Evolutionary conservation across 2,888 invertebrate genomes (phyloP), one percentile per base, ranked within the genome.

Genomic region (Cenopis cana): DNA sequence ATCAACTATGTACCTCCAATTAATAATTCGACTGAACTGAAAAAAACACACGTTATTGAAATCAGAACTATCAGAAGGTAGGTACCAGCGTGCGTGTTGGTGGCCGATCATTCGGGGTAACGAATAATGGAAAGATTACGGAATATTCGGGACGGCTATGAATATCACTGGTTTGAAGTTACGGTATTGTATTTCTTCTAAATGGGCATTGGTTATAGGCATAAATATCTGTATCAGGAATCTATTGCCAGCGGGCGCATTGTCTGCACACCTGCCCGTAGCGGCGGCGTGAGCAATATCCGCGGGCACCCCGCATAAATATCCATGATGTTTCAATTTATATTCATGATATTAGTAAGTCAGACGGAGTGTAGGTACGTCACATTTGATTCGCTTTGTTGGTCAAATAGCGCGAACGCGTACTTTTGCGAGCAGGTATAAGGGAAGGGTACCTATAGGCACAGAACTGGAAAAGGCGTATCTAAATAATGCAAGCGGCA

Each of bases 291-390:
- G 86, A 86, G 89, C 89, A 88, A 89, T 90, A 90, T 85, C 87
- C 85, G 83, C 85, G 83, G 85, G 82, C 86, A 85, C 84, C 87
- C 88, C 83, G 85, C 90, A 90, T 90, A 91, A 90, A 91, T 91
- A 92, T 85, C 89, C 89, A 87, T 88, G 91, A 92, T 91, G 92
- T 91, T 91, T 90, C 92, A 89, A 91, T 92, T 91, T 92, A 90
- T 91, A 92, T 92, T 92, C 92, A 92, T 92, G 91, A 90, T 91
- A 91, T 91, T 92, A 91, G 90, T 90, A 89, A 89, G 79, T 82
- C 82, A 82, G 77, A 81, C 79, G 85, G 85, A 89, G 88, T 87
- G n/a, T 46, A 24, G 24, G 82, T 85, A 86, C 88, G 89, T 91
- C 91, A 91, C 89, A 90, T 91, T 89, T 90, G 90, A 92, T 91